Evolutionary conservation across 2,797 vertebrate genomes (phyloP), one percentile per base, ranked within the genome.

Genomic region (Gymnopithys bicolor): DNA sequence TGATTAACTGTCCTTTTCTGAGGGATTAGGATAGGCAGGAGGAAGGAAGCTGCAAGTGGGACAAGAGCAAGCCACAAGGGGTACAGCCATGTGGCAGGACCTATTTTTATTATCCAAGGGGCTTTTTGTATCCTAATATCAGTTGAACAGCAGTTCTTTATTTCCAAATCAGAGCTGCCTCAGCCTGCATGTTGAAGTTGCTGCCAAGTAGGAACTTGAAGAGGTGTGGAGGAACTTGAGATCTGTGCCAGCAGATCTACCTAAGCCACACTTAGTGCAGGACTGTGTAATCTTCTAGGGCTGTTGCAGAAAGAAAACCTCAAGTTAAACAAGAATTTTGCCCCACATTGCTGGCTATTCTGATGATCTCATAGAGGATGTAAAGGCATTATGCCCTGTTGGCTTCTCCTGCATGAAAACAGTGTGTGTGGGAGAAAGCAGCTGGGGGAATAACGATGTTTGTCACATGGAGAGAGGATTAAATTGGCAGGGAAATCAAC

Each of bases 401-500:
- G 95, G 87, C 90, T 94, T 95, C 73, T 94, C 91, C 87, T 79
- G 77, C 64, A 68, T 94, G 76, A 93, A 96, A 93, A 83, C 92
- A 4, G 75, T 84, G 78, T 84, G 83, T 89, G 95, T 21, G 90
- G 79, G 93, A 93, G 93, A 93, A 95, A 68, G 83, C 95, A 95
- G 87, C 81, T 92, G 92, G 70, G 74, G 87, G 92, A 95, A 93
- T 94, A 93, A 92, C 35, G 17, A 45, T 91, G 92, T 93, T 94
- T 97, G 91, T 97, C 94, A 96, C 91, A 93, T 11, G 39, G 89
- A 96, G 87, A 90, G 91, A 95, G 94, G 91, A 96, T 96, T 96
- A 91, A 96, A 94, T 95, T 96, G 95, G 92, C 95, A 96, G 88
- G 82, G 91, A 96, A 93, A 95, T 96, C 94, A 94, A 96, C 95